Conservation (phyloP, 2,797 vertebrate species). For the Paratrypauchen microcephalus region DNA sequence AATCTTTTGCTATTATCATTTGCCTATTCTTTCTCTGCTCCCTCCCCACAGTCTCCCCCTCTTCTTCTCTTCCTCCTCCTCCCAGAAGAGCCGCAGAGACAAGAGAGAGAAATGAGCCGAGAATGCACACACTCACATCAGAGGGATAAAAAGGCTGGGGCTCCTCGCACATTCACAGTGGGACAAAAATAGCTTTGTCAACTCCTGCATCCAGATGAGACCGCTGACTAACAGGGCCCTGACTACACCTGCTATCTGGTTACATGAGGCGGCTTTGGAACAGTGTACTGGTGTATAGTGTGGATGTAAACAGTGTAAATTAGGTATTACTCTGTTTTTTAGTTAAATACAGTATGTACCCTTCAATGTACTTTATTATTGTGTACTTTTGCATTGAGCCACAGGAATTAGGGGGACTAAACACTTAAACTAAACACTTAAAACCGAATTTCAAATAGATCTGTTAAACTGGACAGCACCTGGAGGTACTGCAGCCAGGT, state of each 20-base stretch:
- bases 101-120: slow-evolving; percentile 51
- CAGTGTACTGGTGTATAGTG: neutral
- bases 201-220: slow-evolving; percentile 15
- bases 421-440: too few relatives aligned
- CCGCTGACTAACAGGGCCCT: neutral
- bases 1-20: slow-evolving; percentile 30
- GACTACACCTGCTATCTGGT: neutral
- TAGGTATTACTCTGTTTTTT: neutral
- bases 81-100: slow-evolving; percentile 41
- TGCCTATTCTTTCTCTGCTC: slow-evolving; percentile 11
- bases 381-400: too few relatives aligned
- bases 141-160: slow-evolving; percentile 48
- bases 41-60: slow-evolving; percentile 3
- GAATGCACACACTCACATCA: slow-evolving; percentile 58
- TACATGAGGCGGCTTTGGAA: neutral
- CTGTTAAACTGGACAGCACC: too few relatives aligned
- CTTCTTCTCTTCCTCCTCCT: slow-evolving; percentile 29
- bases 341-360: neutral
- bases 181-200: slow-evolving; percentile 46
- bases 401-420: too few relatives aligned
- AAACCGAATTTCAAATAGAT: too few relatives aligned
- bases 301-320: neutral
- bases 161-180: slow-evolving; percentile 34
- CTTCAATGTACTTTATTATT: too few relatives aligned
- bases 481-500: too few relatives aligned